Conservation (phyloP, 2,797 vertebrate genomes). For the Thamnophis elegans region DNA sequence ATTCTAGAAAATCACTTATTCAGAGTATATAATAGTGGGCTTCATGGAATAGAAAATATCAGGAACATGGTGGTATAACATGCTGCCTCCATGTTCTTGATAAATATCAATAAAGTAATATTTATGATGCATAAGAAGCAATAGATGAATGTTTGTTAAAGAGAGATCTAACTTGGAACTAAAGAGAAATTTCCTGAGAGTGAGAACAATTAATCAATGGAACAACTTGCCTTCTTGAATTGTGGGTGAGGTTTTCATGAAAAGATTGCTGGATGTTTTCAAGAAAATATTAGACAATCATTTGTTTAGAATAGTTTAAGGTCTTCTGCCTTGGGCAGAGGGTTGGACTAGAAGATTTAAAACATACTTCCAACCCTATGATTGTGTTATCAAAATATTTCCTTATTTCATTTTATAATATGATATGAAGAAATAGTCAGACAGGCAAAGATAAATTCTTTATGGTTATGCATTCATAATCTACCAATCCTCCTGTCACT, state of each 20-base stretch:
- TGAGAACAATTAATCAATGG: no score
- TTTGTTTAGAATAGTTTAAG: not conserved
- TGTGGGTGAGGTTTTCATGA: no score
- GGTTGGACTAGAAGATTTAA: not conserved
- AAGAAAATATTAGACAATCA: no score
- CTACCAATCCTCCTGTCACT: not conserved
- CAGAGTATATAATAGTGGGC: not conserved
- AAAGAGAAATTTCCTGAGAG: no score
- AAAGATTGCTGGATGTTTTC: no score
- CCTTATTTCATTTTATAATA: not conserved
- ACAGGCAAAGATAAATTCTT: not conserved
- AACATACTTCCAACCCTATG: not conserved
- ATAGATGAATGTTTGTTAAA: no score
- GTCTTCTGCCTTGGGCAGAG: not conserved
- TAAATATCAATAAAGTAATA: not conserved
- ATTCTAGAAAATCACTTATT: not conserved
- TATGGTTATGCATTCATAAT: not conserved
- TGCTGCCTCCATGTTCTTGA: not conserved
- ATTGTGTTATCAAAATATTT: not conserved
- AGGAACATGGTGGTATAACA: not conserved
- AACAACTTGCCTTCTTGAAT: no score
- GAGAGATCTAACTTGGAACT: no score
- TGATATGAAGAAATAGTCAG: no score
- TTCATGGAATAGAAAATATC: not conserved
- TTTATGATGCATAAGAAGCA: no score